Evolutionary conservation across 2,113 vertebrate genomes (phyloP), one percentile per base, ranked within the genome.

Genomic region (Thamnophis sirtalis): DNA sequence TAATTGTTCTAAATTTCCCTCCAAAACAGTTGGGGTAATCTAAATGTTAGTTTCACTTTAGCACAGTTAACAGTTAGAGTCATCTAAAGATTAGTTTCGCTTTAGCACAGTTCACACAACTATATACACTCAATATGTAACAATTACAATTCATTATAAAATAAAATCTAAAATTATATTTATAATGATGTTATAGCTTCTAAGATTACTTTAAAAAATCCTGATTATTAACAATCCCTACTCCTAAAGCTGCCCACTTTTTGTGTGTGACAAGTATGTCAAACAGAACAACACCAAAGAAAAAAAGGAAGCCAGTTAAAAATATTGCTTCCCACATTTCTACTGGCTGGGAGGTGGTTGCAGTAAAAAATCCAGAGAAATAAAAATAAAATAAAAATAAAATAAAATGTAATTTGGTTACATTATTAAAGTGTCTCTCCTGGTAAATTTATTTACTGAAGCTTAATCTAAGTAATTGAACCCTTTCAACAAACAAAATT

Each of bases 311-410:
- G 68, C 19, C 33, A 80, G 6, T 80, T 63, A 63, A 80, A 73
- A 80, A 80, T 38, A 53, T 0, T 22, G 51, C 21, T 58, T 50
- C 50, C 89, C 0, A 88, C 89, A 51, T 9, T 63, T 53, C 1
- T 1, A 86, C 0, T 17, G 56, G 33, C 5, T 48, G 38, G 9
- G 21, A 73, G 33, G 5, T 55, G 24, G 15, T n/a, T 91, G n/a
- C n/a, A 60, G n/a, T 19, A n/a, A 80, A 17, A 80, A 38, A 38
- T 93, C 13, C 33, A 1, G 38, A 0, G 58, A 89, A 93, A 43
- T 88, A 93, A 49, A 89, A 94, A 43, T n/a, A n/a, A n/a, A n/a
- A n/a, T n/a, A n/a, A n/a, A n/a, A n/a, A 92, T 68, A 58, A 80
- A 80, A 38, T 8, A 80, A 73, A 91, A 87, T 5, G 63, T n/a